Evolutionary conservation across 2,113 vertebrate genomes (phyloP).

Genomic region (Prietella phreatophila): DNA sequence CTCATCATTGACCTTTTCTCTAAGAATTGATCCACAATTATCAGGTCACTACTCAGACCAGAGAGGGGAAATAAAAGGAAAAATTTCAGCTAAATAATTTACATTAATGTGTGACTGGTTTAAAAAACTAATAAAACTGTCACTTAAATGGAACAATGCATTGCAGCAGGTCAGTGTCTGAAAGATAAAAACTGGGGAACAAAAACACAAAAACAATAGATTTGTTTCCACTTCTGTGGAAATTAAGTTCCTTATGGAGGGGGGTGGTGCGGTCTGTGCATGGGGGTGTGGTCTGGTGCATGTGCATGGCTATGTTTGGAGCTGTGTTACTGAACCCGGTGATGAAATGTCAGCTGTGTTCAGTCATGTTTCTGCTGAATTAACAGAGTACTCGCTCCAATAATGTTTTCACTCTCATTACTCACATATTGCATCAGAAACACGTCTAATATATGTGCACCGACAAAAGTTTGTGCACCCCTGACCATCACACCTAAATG

Average conservation of each 20-base stretch:
- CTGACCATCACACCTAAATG: too few relatives aligned
- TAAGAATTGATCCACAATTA: too few relatives aligned
- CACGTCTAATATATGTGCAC: neutral
- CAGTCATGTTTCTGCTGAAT: conserved; percentile 9
- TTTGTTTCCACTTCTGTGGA: neutral
- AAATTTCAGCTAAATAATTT: neutral
- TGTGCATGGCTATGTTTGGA: neutral
- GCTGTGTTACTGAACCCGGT: neutral
- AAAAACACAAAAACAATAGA: neutral
- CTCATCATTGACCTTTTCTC: too few relatives aligned
- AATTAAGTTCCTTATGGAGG: neutral
- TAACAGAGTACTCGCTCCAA: neutral
- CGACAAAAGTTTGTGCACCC: neutral
- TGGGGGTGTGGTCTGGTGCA: neutral
- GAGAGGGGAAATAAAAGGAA: too few relatives aligned
- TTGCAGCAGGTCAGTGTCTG: neutral
- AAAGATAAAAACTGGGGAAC: neutral
- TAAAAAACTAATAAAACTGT: too few relatives aligned
- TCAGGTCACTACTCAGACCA: too few relatives aligned
- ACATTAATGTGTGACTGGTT: neutral
- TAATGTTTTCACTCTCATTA: neutral
- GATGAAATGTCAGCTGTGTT: conserved; percentile 8
- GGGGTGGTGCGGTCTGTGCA: neutral
- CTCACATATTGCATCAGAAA: neutral
- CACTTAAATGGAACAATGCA: neutral